Base-by-base conservation (phyloP, 2,113 vertebrate genomes). In the Oreocharis arfaki region DNA sequence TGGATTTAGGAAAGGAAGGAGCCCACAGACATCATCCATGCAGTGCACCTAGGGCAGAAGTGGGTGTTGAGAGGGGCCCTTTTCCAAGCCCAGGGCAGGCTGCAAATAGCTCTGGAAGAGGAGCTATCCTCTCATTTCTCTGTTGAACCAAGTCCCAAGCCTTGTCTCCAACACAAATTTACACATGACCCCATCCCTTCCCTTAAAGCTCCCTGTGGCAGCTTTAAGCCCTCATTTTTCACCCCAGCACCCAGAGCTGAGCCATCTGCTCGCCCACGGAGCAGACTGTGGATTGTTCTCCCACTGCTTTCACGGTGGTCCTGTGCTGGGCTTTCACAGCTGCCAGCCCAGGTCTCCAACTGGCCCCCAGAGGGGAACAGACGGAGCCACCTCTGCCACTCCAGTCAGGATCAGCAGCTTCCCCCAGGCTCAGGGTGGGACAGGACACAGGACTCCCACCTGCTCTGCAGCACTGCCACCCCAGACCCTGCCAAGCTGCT, bases 11-110 rank as follows among this genome's bases (percentile, higher is more conserved):
- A 99, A 99, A 90, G 99, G 99, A 92, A 99, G 98, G 67, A 99
- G 99, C 78, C 99, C 99, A 61, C 99, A 99, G 53, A 99, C 99
- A 1, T 99, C 99, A 73, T 99, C 99, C 99, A 99, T 99, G 97
- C 99, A 99, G 97, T 99, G 99, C 77, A 99, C 99, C 99, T 99
- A 95, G 22, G 67, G 63, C 84, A 87, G 61, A 84, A 87, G 33
- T 6, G 46, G 55, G 21, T 69, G 23, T 17, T n/a, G 59, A 46
- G 59, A 50, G 35, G 27, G 4, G 70, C 33, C 13, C 32, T 27
- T 42, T 20, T 37, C 20, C 18, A 17, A 42, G 41, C 12, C 63
- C 39, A 52, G 28, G 14, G 24, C 67, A 84, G 50, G 33, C 39
- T 71, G 47, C 65, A 68, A 28, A 4, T 4, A 41, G 22, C 55